These are phyloP conservation scores for Drosophila melanogaster DNA, from an alignment of 1,140 invertebrate species.

Conservation along the genomic window DNA sequence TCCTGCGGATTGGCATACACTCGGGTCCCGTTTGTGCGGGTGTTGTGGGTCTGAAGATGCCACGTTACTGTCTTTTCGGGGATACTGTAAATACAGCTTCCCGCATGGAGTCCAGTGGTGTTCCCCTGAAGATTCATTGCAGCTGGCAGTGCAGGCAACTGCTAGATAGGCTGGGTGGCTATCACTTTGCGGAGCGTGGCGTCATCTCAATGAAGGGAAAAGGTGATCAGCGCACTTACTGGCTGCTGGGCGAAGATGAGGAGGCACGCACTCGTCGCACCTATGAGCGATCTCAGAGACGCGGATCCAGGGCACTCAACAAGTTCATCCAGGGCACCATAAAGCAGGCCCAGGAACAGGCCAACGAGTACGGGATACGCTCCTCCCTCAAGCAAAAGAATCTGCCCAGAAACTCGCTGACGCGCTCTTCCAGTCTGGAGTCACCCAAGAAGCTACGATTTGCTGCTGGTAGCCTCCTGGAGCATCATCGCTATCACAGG, in stretches of 20 bases:
- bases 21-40: constrained; percentile 89
- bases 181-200: constrained; percentile 90
- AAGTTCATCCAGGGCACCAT: constrained; percentile 80
- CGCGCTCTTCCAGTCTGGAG: constrained; percentile 90
- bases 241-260: constrained; percentile 92
- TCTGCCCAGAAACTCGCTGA: constrained; percentile 71
- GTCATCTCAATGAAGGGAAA: constrained; percentile 94
- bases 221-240: constrained; percentile 93
- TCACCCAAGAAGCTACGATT: constrained; percentile 92
- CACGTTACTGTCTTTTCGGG: constrained; percentile 96
- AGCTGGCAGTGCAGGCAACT: constrained; percentile 90
- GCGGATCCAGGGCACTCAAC: constrained; percentile 79
- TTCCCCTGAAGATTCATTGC: constrained; percentile 94
- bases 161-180: constrained; percentile 92
- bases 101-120: constrained; percentile 96
- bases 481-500: constrained; percentile 87
- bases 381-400: constrained; percentile 87
- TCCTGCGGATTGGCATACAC: constrained; percentile 96
- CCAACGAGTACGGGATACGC: constrained; percentile 85
- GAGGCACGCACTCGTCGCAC: constrained; percentile 85
- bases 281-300: constrained; percentile 85
- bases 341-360: constrained; percentile 58
- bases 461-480: constrained; percentile 88
- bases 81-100: constrained; percentile 97
- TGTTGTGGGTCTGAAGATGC: constrained; percentile 98